Conservation (phyloP, 2,797 vertebrate genomes). For the Gallirallus australis region DNA sequence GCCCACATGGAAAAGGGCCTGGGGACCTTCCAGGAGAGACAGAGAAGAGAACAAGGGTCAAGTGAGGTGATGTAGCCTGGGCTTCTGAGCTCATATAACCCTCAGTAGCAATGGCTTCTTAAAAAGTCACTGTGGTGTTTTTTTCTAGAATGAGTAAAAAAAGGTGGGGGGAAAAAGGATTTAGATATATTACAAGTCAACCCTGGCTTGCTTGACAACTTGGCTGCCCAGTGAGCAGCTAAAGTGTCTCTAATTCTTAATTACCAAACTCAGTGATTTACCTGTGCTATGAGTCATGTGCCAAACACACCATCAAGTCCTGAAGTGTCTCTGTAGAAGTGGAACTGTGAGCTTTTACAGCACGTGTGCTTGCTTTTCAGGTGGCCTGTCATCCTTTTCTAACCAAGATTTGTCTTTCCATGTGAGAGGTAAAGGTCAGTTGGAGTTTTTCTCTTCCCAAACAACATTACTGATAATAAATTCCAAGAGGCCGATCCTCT, state of each 20-base stretch:
- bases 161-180: rapidly evolving
- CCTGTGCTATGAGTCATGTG: not conserved
- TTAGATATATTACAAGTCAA: not conserved
- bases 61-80: not conserved
- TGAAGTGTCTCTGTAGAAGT: not conserved
- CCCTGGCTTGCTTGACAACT: not conserved
- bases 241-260: not conserved
- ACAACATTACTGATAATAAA: not conserved
- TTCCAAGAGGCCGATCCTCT: not conserved
- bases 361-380: not conserved
- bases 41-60: not conserved
- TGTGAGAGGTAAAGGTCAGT: rapidly evolving
- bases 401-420: not conserved
- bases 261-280: not conserved
- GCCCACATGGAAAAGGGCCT: rapidly evolving
- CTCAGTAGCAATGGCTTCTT: not conserved
- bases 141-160: not conserved
- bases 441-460: not conserved
- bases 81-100: not conserved
- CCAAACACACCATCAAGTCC: rapidly evolving
- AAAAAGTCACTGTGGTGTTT: not conserved
- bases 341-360: not conserved
- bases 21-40: not conserved
- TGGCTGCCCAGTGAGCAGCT: not conserved
- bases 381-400: rapidly evolving